Percentiles rank a stretch among this genome's conserved stretches.
Conservation (phyloP, 2,888 invertebrate species). For the Lasioglossum villosulum region DNA sequence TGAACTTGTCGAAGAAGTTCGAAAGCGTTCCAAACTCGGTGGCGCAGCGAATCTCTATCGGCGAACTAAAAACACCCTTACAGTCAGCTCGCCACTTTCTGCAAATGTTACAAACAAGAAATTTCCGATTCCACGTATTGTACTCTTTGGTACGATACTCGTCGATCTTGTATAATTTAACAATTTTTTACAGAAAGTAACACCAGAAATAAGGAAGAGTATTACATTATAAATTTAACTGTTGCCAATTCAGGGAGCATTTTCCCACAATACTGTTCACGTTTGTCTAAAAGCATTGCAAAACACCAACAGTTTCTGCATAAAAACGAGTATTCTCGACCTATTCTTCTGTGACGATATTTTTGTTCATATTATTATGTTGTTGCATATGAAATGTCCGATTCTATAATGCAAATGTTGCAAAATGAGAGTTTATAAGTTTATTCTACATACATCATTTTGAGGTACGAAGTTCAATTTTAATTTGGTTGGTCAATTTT, state of each 20-base stretch:
- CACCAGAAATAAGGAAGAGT: no score
- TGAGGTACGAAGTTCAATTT: no score
- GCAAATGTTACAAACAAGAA: neutral
- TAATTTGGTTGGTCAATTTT: no score
- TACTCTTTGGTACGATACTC: neutral
- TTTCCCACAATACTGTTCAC: neutral
- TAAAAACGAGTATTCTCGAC: no score
- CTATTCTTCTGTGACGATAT: no score
- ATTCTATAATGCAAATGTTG: no score
- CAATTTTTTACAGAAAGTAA: neutral
- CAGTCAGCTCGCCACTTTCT: slow-evolving; percentile 15
- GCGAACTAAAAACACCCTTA: slow-evolving; percentile 23
- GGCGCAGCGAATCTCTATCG: slow-evolving; percentile 30
- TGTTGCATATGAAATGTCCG: no score
- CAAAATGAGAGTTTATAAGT: no score
- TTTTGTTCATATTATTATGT: no score
- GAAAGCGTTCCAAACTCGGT: slow-evolving; percentile 40
- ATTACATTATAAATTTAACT: neutral
- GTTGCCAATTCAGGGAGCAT: neutral
- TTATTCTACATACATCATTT: no score
- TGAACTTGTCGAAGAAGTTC: slow-evolving; percentile 41
- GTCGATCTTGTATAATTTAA: neutral
- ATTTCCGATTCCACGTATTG: neutral
- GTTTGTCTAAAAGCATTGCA: neutral
- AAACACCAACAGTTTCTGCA: neutral